Percentiles rank a stretch among this genome's conserved stretches.
Evolutionary conservation across 1,140 invertebrate species (phyloP).

Genomic region (Prorops nasuta): DNA sequence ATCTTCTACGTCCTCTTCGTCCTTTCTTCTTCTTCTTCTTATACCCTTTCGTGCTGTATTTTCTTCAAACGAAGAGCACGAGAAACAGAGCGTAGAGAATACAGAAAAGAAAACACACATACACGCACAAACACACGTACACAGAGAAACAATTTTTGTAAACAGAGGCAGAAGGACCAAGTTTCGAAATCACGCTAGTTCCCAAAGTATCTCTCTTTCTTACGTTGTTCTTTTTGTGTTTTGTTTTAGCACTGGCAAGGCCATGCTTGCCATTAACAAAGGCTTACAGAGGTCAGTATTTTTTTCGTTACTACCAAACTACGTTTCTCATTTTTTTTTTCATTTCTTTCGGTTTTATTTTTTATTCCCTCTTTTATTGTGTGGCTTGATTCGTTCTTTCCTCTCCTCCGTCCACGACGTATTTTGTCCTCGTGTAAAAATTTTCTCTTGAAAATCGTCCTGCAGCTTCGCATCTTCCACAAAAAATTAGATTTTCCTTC

Average conservation of each 20-base stretch:
- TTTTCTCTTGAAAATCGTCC: conserved; percentile 6
- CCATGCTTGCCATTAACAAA: conserved; percentile 85
- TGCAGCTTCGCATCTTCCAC: too few relatives aligned
- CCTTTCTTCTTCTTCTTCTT: not conserved
- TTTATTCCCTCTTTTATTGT: conserved; percentile 9
- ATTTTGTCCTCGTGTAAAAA: conserved; percentile 2
- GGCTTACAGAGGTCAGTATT: conserved; percentile 81
- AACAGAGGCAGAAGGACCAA: conserved; percentile 2
- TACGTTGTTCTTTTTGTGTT: conserved; percentile 60
- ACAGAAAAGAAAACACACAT: conserved; percentile 13
- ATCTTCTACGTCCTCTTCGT: not conserved
- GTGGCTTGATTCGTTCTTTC: conserved; percentile 16
- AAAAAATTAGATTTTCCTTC: too few relatives aligned
- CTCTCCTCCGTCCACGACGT: conserved; percentile 9
- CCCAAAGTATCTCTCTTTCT: conserved; percentile 47
- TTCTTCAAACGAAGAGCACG: conserved; percentile 10
- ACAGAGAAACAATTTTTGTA: too few relatives aligned
- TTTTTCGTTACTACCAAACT: conserved; percentile 45
- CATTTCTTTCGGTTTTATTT: conserved; percentile 20
- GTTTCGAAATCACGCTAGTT: conserved; percentile 12
- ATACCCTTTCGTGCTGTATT: not conserved
- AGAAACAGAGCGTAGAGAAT: conserved; percentile 9
- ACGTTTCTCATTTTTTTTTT: too few relatives aligned
- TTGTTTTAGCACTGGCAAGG: conserved; percentile 75
- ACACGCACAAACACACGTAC: conserved; percentile 14